Percentiles rank a stretch among this genome's conserved stretches.
These are phyloP conservation scores for Corythaixoides concolor DNA, from an alignment of 2,113 vertebrate species.

Conservation along the genomic window DNA sequence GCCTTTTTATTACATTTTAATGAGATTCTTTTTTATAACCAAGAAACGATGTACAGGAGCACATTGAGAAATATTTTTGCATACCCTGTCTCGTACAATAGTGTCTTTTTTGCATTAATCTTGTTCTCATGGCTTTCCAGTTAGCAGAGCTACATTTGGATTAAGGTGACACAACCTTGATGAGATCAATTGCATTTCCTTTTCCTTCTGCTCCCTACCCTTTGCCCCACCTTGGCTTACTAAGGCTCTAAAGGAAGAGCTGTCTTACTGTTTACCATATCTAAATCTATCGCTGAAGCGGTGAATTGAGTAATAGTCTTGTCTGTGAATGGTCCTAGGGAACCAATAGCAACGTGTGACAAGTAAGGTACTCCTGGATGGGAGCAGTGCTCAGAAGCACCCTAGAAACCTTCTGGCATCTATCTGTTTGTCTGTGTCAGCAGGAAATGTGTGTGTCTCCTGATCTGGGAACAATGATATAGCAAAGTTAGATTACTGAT, in stretches of 20 bases:
- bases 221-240: not conserved
- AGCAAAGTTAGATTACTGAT: not conserved
- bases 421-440: not conserved
- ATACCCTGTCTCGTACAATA: not conserved
- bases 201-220: not conserved
- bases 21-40: constrained; percentile 23
- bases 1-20: constrained; percentile 16
- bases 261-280: not conserved
- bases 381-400: not conserved
- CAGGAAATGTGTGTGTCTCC: not conserved
- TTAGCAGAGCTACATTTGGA: not conserved
- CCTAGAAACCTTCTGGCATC: not conserved
- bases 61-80: not conserved
- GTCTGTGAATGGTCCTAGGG: not conserved
- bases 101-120: not conserved
- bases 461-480: not conserved
- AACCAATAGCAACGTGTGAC: not conserved
- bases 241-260: not conserved
- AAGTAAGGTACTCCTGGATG: not conserved
- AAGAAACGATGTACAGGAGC: not conserved
- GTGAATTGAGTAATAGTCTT: not conserved
- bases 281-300: not conserved
- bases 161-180: not conserved
- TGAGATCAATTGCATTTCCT: not conserved
- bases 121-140: not conserved